Conservation (phyloP, 2,888 invertebrate genomes). For the Drosophila bunnanda region DNA sequence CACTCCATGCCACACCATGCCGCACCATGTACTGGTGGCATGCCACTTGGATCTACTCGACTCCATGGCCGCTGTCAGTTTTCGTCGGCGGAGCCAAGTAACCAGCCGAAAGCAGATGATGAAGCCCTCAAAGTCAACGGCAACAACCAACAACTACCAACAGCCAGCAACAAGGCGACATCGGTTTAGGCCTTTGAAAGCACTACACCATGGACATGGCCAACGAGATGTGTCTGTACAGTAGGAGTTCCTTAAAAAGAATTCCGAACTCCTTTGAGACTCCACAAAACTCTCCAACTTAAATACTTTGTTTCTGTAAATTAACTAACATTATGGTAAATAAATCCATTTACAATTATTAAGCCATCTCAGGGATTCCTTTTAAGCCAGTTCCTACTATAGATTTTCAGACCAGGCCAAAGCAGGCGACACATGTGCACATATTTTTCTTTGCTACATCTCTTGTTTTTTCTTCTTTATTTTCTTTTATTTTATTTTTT, state of each 20-base stretch:
- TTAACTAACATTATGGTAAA: not conserved
- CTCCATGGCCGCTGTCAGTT: slow-evolving; percentile 70
- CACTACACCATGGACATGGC: slow-evolving; percentile 53
- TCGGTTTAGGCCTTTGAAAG: slow-evolving; percentile 83
- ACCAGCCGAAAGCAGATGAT: slow-evolving; percentile 81
- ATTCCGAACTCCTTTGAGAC: not conserved
- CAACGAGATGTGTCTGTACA: slow-evolving; percentile 27
- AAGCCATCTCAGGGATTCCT: not conserved
- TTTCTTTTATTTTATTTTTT: slow-evolving; percentile 55
- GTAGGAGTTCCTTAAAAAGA: not conserved
- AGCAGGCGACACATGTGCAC: slow-evolving; percentile 73
- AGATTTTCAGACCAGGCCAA: slow-evolving; percentile 44
- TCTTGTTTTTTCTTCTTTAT: slow-evolving; percentile 40
- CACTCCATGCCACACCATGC: slow-evolving; percentile 23
- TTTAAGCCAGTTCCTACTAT: not conserved
- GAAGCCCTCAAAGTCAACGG: slow-evolving; percentile 84
- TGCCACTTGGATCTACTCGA: slow-evolving; percentile 39
- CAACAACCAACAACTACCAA: slow-evolving; percentile 42
- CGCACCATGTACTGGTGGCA: slow-evolving; percentile 10
- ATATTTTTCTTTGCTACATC: slow-evolving; percentile 50
- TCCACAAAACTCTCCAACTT: fast-evolving
- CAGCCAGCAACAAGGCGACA: slow-evolving; percentile 62
- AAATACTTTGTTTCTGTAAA: not conserved
- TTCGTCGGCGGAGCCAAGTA: slow-evolving; percentile 65
- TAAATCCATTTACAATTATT: not conserved